A percentile compares a stretch with the other conserved stretches of the same genome.
Conservation (phyloP, 2,888 invertebrate species). For the Zele albiditarsus region DNA sequence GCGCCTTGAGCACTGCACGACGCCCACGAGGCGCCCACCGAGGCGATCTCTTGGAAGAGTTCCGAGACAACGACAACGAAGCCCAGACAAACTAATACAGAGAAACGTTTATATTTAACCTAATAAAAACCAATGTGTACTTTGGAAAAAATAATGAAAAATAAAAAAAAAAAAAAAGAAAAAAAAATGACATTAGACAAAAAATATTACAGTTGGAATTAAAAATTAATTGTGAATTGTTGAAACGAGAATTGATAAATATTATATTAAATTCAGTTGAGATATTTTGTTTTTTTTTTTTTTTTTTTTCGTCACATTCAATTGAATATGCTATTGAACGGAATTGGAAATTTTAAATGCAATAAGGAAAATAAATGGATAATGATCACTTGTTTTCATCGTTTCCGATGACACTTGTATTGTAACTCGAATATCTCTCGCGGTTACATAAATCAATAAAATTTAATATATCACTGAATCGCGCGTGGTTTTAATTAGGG, state of each 20-base stretch:
- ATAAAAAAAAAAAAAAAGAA: background rate
- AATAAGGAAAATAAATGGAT: too few species aligned
- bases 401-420: background rate
- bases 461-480: too few species aligned
- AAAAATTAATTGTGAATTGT: background rate
- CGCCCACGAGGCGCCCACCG: constrained; percentile 64
- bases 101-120: background rate
- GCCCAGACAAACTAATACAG: constrained; percentile 16
- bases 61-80: constrained; percentile 18
- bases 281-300: too few species aligned
- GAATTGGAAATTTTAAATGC: too few species aligned
- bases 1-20: constrained; percentile 55
- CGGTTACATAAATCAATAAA: too few species aligned
- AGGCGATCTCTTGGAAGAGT: constrained; percentile 33
- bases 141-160: background rate
- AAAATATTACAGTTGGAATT: background rate
- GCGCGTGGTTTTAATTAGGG: too few species aligned
- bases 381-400: background rate
- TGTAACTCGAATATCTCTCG: background rate
- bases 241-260: too few species aligned
- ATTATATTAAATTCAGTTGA: too few species aligned
- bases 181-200: background rate
- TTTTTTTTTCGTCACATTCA: too few species aligned
- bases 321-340: too few species aligned
- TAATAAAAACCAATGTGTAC: background rate